Evolutionary conservation across 2,113 vertebrate species (phyloP).

Genomic region (Anguilla japonica): DNA sequence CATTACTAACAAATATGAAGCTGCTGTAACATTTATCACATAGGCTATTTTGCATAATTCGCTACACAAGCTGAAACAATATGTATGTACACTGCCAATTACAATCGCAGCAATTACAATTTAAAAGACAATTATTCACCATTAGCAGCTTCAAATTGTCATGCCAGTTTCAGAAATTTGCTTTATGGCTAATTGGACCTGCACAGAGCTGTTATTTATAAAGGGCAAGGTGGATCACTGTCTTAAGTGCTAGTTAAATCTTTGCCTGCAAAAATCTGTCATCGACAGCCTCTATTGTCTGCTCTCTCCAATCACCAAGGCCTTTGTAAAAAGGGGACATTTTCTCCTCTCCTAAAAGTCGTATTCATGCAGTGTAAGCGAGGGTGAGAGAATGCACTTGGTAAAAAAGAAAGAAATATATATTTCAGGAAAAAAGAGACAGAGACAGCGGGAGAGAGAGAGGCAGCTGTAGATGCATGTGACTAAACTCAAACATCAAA

Average conservation of each 20-base stretch:
- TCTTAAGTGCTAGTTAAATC: background rate
- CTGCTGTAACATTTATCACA: background rate
- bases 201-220: background rate
- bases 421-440: background rate
- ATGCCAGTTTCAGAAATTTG: background rate
- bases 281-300: background rate
- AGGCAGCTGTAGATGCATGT: background rate
- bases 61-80: background rate
- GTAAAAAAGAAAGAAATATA: background rate
- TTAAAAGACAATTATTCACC: background rate
- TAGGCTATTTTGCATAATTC: background rate
- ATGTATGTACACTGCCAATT: background rate
- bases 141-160: background rate
- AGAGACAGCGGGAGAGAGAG: background rate
- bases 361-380: background rate
- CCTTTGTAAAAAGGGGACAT: background rate
- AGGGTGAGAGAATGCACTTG: background rate
- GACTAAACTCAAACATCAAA: conserved; percentile 22
- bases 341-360: background rate
- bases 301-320: background rate
- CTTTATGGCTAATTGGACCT: background rate
- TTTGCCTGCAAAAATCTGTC: background rate
- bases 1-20: background rate
- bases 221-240: background rate
- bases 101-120: background rate